phyloP scores from a whole-genome alignment of 2,113 vertebrate genomes.

The Corythoichthys haematopterus region DNA sequence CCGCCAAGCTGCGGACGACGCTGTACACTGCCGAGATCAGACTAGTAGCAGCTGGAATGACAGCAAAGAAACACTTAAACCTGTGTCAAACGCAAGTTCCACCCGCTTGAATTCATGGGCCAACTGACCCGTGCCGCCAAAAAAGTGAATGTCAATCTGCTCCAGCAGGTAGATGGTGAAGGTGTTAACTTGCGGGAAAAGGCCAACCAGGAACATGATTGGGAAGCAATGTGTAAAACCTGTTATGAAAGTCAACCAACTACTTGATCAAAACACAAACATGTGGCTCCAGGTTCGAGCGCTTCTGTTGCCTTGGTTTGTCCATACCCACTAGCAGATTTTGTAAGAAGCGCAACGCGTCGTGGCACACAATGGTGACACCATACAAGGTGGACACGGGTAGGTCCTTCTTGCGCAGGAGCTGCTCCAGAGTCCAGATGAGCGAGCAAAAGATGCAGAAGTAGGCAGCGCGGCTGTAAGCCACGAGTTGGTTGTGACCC shows the following conservation, averaged over 20 bases:
- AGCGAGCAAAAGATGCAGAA: slow-evolving; percentile 93
- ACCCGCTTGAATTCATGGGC: slow-evolving; percentile 17
- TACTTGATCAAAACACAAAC: not conserved
- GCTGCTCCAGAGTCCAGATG: slow-evolving; percentile 89
- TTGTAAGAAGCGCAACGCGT: slow-evolving; percentile 74
- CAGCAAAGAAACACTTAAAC: not conserved
- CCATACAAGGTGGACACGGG: slow-evolving; percentile 83
- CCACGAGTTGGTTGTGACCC: slow-evolving; percentile 96
- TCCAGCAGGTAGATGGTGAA: slow-evolving; percentile 92
- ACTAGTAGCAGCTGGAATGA: slow-evolving; percentile 82
- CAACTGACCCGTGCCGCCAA: slow-evolving; percentile 87
- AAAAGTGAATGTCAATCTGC: slow-evolving; percentile 91
- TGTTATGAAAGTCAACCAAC: slow-evolving; percentile 39
- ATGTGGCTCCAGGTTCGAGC: not conserved
- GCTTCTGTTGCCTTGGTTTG: not conserved
- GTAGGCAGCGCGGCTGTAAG: slow-evolving; percentile 92
- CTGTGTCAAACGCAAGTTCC: not conserved
- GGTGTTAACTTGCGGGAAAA: slow-evolving; percentile 97
- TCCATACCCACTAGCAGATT: slow-evolving; percentile 85
- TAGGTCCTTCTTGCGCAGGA: slow-evolving; percentile 78
- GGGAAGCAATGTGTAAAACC: slow-evolving; percentile 93
- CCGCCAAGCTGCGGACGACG: slow-evolving; percentile 78
- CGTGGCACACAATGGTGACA: slow-evolving; percentile 81
- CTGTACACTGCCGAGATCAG: slow-evolving; percentile 82
- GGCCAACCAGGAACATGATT: slow-evolving; percentile 87